Evolutionary conservation across 2,888 invertebrate genomes (phyloP).

Genomic region (Diaprepes abbreviatus): DNA sequence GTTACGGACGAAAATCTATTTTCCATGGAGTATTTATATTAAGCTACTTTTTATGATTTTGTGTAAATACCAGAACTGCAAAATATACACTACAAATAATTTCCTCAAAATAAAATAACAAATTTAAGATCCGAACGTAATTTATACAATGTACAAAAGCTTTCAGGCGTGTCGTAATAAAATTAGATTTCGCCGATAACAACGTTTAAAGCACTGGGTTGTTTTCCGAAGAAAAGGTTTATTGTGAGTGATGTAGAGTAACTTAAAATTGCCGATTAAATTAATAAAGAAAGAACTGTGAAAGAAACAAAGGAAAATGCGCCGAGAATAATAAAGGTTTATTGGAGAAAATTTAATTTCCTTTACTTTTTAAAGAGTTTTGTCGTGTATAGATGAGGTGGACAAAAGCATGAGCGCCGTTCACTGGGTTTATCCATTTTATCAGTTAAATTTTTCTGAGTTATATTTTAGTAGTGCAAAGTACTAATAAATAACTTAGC

Average conservation of each 20-base stretch:
- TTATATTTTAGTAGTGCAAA: too few relatives aligned
- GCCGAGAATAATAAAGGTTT: not conserved
- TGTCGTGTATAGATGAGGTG: not conserved
- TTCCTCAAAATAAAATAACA: too few relatives aligned
- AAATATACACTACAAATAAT: too few relatives aligned
- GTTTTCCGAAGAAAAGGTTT: constrained; percentile 7
- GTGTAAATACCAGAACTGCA: too few relatives aligned
- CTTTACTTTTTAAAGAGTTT: not conserved
- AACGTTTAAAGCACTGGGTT: not conserved
- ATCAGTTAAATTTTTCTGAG: too few relatives aligned
- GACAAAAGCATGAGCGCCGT: too few relatives aligned
- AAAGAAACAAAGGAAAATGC: constrained; percentile 3
- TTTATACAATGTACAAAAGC: not conserved
- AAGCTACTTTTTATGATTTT: too few relatives aligned
- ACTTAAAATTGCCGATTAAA: constrained; percentile 4
- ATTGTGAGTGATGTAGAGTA: constrained; percentile 9
- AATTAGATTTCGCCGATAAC: constrained; percentile 4
- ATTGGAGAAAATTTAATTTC: not conserved
- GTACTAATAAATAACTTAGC: too few relatives aligned
- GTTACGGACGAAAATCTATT: too few relatives aligned
- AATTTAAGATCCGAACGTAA: not conserved
- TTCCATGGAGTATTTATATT: too few relatives aligned
- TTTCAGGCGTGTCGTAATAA: not conserved
- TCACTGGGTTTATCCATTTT: too few relatives aligned
- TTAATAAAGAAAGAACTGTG: constrained; percentile 1